These are phyloP conservation scores for Oryzias woworae DNA, from an alignment of 2,113 vertebrate genomes.

Conservation along the genomic window DNA sequence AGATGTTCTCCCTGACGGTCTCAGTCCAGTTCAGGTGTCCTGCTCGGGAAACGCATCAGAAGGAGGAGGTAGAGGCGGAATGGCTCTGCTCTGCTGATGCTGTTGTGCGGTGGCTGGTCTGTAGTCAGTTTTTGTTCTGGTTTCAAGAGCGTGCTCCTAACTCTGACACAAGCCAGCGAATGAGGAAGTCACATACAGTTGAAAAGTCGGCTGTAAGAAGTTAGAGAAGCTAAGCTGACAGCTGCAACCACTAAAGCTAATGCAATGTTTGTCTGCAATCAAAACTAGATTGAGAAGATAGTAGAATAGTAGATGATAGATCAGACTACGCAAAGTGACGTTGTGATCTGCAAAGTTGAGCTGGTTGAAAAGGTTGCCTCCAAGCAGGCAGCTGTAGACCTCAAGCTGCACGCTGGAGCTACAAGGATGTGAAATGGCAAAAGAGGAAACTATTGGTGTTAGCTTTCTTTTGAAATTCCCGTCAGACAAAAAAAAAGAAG, in stretches of 20 bases:
- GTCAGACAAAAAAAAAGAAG: not conserved
- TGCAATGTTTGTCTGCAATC: too few relatives aligned
- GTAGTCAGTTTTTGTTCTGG: slow-evolving; percentile 48
- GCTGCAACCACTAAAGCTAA: too few relatives aligned
- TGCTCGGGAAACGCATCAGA: slow-evolving; percentile 20
- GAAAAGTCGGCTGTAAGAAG: slow-evolving; percentile 23
- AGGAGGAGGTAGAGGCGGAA: not conserved
- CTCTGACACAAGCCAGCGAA: slow-evolving; percentile 39
- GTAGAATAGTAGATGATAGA: too few relatives aligned
- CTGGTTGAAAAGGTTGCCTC: too few relatives aligned
- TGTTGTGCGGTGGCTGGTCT: slow-evolving; percentile 3
- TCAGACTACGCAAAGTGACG: too few relatives aligned
- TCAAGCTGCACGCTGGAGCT: not conserved
- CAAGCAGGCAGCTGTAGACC: too few relatives aligned
- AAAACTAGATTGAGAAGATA: too few relatives aligned
- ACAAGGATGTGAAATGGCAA: slow-evolving; percentile 54
- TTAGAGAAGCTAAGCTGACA: slow-evolving; percentile 34
- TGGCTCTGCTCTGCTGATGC: not conserved
- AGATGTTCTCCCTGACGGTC: slow-evolving; percentile 11
- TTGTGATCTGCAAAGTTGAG: too few relatives aligned
- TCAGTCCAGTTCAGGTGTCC: slow-evolving; percentile 17
- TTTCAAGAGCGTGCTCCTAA: slow-evolving; percentile 35
- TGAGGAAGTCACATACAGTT: slow-evolving; percentile 74
- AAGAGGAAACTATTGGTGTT: slow-evolving; percentile 51
- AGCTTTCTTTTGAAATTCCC: not conserved